Evolutionary conservation across 2,797 vertebrate genomes (phyloP).

Genomic region (Acipenser ruthenus): DNA sequence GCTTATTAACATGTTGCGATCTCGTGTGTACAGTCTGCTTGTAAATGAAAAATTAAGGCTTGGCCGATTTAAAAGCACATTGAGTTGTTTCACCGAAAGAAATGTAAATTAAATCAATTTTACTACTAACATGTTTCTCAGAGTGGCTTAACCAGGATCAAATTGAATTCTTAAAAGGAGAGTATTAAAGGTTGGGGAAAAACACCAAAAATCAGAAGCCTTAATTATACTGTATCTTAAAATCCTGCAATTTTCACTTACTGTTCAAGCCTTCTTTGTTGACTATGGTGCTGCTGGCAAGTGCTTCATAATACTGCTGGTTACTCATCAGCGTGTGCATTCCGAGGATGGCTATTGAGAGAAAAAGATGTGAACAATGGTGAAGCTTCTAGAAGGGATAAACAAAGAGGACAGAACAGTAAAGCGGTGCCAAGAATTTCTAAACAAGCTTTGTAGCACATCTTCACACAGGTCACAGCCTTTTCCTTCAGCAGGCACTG

Average conservation of each 20-base stretch:
- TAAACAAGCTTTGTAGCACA: constrained; percentile 15
- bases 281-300: constrained; percentile 91
- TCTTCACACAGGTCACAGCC: constrained; percentile 11
- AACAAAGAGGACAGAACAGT: background rate
- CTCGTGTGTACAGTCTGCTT: no score
- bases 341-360: constrained; percentile 81
- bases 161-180: no score
- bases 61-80: no score
- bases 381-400: background rate
- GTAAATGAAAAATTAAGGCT: no score
- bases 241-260: constrained; percentile 48
- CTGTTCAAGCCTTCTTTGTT: constrained; percentile 97
- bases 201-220: background rate
- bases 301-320: constrained; percentile 94
- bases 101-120: no score
- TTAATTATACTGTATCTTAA: background rate
- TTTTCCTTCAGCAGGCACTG: constrained; percentile 24
- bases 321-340: constrained; percentile 99
- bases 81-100: no score
- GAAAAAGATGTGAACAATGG: background rate
- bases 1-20: no score
- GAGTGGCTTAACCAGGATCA: no score
- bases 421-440: constrained; percentile 9
- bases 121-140: no score
- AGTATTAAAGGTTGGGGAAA: background rate